Base-by-base conservation (phyloP, 2,888 invertebrate species). In the Formica aserva region DNA sequence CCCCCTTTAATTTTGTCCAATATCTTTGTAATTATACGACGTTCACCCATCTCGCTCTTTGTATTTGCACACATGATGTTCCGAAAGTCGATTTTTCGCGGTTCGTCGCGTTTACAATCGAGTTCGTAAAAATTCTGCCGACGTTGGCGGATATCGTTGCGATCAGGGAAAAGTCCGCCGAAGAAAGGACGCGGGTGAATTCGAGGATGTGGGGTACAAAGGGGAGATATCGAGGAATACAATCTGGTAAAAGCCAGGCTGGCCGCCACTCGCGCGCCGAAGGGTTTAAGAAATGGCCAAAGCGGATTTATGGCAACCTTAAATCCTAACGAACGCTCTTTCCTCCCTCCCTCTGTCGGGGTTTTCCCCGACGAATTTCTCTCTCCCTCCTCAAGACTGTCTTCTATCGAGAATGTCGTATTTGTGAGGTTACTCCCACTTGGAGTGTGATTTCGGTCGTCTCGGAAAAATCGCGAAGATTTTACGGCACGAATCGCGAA, bases 171-270 rank as follows among this genome's bases (percentile, higher is more conserved):
- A 82, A 80, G 57, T 69, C 6, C 81, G 63, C 75, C 38, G 84
- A 84, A 76, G 87, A 77, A 86, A 74, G 76, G 74, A 88, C 83
- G 48, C 69, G 76, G 83, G 82, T 85, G 78, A 78, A 85, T 78
- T 78, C 71, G 57, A 26, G 66, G 74, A 67, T 71, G 66, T 48
- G 78, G 81, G 85, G 82, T 63, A 69, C 69, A 76, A 82, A 57
- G 75, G 82, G 52, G 66, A 88, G 90, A 88, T 88, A 88, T 88
- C 90, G 88, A 88, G 84, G 90, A 92, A 91, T 91, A 93, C 94
- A 94, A 94, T 94, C 94, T 92, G 92, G 94, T 93, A 93, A 93
- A 93, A 93, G 93, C 93, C 89, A 89, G 71, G 85, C 88, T 91
- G 91, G 92, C 92, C 92, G 81, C 87, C 80, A 13, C 18, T 69